Base-by-base conservation (phyloP, 2,113 vertebrate genomes). In the Gallinago jamesoni region DNA sequence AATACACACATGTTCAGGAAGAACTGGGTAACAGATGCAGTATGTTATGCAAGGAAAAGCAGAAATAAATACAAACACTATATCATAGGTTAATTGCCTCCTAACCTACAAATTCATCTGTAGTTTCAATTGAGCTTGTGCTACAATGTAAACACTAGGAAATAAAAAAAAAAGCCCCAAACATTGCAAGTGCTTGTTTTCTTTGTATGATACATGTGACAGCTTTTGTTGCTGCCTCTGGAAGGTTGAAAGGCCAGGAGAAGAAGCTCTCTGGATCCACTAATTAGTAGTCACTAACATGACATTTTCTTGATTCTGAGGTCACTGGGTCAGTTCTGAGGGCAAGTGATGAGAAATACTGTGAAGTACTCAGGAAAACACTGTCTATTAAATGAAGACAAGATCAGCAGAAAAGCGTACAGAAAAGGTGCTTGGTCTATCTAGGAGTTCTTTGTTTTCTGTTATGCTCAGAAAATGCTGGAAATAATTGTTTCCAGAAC, bases 271-370 rank as follows among this genome's bases (percentile, higher is more conserved):
- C 94, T 93, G 91, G 96, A 96, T 96, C 47, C 96, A 89, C 98
- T 99, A 99, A 99, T 99, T 99, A 99, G 98, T 98, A 98, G 98
- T 98, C 97, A 97, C 97, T 96, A 97, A 98, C 97, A 97, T 98
- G 97, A 98, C 98, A 98, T 95, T 91, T 96, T 93, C 93, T 96
- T 97, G 98, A 97, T 98, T 97, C 97, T 76, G 74, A 95, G 98
- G 98, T 98, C 98, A 97, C 30, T 33, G 66, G 98, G 98, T 98
- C 98, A 97, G 57, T 95, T 98, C 98, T 94, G 95, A 97, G 95
- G 96, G 93, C 95, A 97, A 94, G 94, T 84, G 95, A 96, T 64
- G 86, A 97, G 94, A 96, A 96, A 92, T 93, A 95, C 48, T 93
- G 95, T 76, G 93, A 97, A 96, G 74, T 55, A 87, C 76, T 96